These are phyloP conservation scores for Melanerpes aurifrons DNA, from an alignment of 2,113 vertebrate genomes.

Conservation along the genomic window DNA sequence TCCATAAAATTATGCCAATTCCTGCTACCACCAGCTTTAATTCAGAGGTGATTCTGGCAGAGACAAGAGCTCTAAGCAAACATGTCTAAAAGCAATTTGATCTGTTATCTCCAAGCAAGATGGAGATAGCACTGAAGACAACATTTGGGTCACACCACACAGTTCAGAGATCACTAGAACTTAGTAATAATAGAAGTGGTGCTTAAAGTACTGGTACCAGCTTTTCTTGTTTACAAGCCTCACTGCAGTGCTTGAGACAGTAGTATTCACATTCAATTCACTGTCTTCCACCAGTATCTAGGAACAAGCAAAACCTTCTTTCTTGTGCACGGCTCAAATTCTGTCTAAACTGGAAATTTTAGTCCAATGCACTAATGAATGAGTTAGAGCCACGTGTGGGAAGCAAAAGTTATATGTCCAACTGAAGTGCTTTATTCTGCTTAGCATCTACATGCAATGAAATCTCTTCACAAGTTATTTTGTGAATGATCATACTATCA, in stretches of 20 bases:
- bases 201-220: background rate
- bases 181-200: background rate
- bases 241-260: background rate
- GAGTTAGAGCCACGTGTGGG: background rate
- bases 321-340: background rate
- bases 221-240: background rate
- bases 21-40: background rate
- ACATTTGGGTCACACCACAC: background rate
- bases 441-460: background rate
- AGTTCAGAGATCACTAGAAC: background rate
- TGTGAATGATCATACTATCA: background rate
- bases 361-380: background rate
- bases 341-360: background rate
- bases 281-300: background rate
- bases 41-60: background rate
- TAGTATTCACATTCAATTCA: background rate
- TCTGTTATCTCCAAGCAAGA: background rate
- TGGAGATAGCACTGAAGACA: background rate
- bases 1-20: background rate
- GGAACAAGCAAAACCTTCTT: background rate
- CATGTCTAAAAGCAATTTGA: background rate
- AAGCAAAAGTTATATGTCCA: background rate
- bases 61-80: background rate
- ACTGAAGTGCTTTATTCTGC: background rate
- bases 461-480: background rate